Conservation (phyloP, 1,140 invertebrate genomes). For the Diuraphis noxia region DNA sequence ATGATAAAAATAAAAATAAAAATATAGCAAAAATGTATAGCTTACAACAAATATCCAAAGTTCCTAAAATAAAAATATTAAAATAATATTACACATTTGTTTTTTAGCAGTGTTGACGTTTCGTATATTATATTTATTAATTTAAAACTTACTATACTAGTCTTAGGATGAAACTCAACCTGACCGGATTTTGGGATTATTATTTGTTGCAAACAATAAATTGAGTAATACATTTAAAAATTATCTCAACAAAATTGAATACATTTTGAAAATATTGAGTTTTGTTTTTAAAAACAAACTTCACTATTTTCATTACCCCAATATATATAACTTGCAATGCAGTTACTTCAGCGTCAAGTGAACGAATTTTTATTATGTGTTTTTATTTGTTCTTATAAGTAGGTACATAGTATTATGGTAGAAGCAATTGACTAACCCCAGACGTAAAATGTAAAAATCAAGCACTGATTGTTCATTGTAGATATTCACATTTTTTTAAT, state of each 20-base stretch:
- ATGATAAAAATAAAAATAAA: neutral
- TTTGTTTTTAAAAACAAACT: neutral
- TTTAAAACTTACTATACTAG: neutral
- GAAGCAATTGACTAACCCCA: neutral
- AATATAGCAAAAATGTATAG: neutral
- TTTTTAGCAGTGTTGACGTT: neutral
- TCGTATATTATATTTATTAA: neutral
- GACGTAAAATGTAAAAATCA: neutral
- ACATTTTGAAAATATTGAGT: neutral
- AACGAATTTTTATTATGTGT: neutral
- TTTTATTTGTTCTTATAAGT: neutral
- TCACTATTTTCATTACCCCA: no score
- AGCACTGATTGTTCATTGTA: neutral
- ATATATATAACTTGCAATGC: no score
- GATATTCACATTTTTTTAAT: neutral
- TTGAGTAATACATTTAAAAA: neutral
- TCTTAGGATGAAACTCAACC: neutral
- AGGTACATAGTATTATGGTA: neutral
- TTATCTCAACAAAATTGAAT: neutral
- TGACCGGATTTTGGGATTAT: neutral
- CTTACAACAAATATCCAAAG: neutral
- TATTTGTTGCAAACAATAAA: neutral
- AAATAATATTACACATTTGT: neutral
- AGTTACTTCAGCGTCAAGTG: no score
- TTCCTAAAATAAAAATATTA: neutral